Base-by-base conservation (phyloP, 2,797 vertebrate species). In the Cyclopterus lumpus region DNA sequence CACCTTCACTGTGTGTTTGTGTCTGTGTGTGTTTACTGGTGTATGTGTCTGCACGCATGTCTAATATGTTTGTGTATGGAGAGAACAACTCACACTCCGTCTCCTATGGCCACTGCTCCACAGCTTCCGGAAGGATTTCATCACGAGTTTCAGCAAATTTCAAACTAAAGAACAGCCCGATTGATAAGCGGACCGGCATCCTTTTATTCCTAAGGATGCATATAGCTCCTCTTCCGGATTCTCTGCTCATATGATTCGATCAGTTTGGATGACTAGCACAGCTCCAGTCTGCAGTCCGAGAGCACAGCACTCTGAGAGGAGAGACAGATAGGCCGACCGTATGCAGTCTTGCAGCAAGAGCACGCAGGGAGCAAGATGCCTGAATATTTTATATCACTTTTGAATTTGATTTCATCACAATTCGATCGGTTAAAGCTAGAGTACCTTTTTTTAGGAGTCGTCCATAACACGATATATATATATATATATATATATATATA, bases 1-100 rank as follows among this genome's bases (percentile, higher is more conserved):
- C 85, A 82, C 79, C 72, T 89, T 86, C 84, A 26, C 74, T 51
- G 70, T 75, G 38, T 79, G 20, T 36, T 60, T 72, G 28, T 26
- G 71, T 30, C 58, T 81, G 70, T 65, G 77, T 79, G 20, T 36
- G 60, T 72, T 46, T 32, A n/a, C 55, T 48, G 42, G 28, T 26
- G 73, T 30, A 60, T 81, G 70, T 65, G 77, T 69, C 32, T 71
- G 48, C 72, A 76, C 7, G 62, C 55, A 63, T 70, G 62, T 80
- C 57, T 22, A 69, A 80, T 80, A 58, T 75, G 67, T 72, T 59
- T 84, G 59, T 75, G 57, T 20, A 59, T 12, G 14, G 24, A 36
- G 51, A 42, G 48, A 18, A 53, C 9, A 20, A 22, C 72, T 77
- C 71, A 34, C 64, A 75, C 57, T 67, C 36, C 6, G 51, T 62